phyloP scores from a whole-genome alignment of 1,140 invertebrate genomes.

The Drosophila melanica region DNA sequence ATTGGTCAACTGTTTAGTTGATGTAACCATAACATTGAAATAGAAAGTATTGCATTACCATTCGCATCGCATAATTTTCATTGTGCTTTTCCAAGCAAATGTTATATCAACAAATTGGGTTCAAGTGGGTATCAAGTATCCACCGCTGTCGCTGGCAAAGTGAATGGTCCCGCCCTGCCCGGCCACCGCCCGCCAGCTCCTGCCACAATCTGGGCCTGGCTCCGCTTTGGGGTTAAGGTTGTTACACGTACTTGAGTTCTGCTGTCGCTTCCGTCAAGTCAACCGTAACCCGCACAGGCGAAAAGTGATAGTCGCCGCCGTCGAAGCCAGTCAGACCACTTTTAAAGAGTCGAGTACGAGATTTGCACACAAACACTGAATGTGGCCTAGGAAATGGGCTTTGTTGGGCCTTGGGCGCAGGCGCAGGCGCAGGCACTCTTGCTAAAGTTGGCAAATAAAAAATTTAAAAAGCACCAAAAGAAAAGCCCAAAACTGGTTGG shows the following conservation, averaged over 20 bases:
- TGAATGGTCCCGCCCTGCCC: constrained; percentile 46
- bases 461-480: not conserved
- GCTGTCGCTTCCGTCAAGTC: constrained; percentile 70
- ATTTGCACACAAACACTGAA: constrained; percentile 41
- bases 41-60: constrained; percentile 78
- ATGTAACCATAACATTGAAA: constrained; percentile 82
- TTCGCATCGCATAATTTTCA: constrained; percentile 75
- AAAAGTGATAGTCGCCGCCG: constrained; percentile 34
- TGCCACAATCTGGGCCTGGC: constrained; percentile 31
- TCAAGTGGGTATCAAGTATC: constrained; percentile 77
- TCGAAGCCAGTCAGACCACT: constrained; percentile 68
- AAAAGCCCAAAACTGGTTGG: constrained; percentile 56
- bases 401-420: constrained; percentile 11
- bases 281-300: constrained; percentile 45
- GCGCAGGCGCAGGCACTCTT: not conserved
- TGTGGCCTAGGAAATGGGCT: constrained; percentile 34
- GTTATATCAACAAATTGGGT: constrained; percentile 77
- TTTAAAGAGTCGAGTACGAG: constrained; percentile 41
- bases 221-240: constrained; percentile 77
- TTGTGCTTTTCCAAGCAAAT: constrained; percentile 75
- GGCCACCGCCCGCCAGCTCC: not conserved
- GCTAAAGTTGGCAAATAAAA: not conserved
- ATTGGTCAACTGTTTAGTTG: constrained; percentile 60
- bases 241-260: constrained; percentile 77
- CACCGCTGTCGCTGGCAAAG: constrained; percentile 12